phyloP scores from a whole-genome alignment of 2,888 invertebrate genomes.

The Latrodectus hesperus region DNA sequence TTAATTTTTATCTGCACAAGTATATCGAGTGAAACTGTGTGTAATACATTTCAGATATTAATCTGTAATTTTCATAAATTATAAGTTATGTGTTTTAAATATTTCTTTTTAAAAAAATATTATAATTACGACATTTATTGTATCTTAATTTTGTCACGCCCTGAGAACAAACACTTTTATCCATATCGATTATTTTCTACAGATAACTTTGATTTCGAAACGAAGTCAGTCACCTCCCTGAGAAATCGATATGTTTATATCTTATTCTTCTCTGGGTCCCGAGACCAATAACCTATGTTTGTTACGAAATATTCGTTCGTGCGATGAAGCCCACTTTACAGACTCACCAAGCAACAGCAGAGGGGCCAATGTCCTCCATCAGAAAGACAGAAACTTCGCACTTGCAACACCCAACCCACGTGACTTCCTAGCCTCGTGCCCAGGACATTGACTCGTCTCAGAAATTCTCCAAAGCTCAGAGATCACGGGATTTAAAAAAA shows the following conservation, averaged over 20 bases:
- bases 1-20: no score
- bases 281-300: slow-evolving; percentile 49
- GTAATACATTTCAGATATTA: no score
- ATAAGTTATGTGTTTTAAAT: no score
- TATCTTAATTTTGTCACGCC: no score
- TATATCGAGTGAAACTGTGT: no score
- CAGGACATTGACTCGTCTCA: slow-evolving; percentile 55
- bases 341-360: background rate
- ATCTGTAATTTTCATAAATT: no score
- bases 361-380: slow-evolving; percentile 36
- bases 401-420: slow-evolving; percentile 62
- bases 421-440: slow-evolving; percentile 66
- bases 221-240: slow-evolving; percentile 40
- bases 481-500: slow-evolving; percentile 7
- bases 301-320: slow-evolving; percentile 43
- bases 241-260: slow-evolving; percentile 30
- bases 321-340: slow-evolving; percentile 52
- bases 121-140: no score
- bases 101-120: no score
- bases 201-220: no score
- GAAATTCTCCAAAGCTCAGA: slow-evolving; percentile 9
- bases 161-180: no score
- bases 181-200: no score
- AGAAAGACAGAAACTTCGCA: slow-evolving; percentile 27
- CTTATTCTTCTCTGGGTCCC: slow-evolving; percentile 36